Conservation (phyloP, 2,113 vertebrate species). For the Prietella phreatophila region DNA sequence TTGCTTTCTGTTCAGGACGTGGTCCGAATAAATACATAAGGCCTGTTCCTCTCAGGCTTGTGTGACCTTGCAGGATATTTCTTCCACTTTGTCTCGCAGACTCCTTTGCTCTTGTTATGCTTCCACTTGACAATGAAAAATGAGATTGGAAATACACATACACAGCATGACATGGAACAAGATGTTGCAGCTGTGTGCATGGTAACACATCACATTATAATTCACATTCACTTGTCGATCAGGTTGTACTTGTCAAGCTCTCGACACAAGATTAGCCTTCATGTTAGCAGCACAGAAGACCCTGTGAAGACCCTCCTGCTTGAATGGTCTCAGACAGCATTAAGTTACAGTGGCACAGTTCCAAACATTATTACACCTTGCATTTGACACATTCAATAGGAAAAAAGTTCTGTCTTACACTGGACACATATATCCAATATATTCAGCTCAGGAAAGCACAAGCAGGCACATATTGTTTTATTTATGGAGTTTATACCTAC, state of each 20-base stretch:
- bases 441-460: slow-evolving; percentile 16
- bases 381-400: neutral
- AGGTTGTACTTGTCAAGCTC: slow-evolving; percentile 23
- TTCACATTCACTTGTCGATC: slow-evolving; percentile 40
- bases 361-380: neutral
- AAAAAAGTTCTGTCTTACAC: slow-evolving; percentile 5
- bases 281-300: neutral
- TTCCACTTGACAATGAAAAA: slow-evolving; percentile 39
- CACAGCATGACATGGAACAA: slow-evolving; percentile 24
- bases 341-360: slow-evolving; percentile 20
- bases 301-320: slow-evolving; percentile 12
- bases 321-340: neutral
- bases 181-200: slow-evolving; percentile 22
- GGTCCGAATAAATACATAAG: slow-evolving; percentile 61
- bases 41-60: slow-evolving; percentile 46
- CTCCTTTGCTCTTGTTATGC: slow-evolving; percentile 37
- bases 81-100: slow-evolving; percentile 44
- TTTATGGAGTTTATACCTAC: slow-evolving; percentile 42
- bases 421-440: neutral
- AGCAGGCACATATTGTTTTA: slow-evolving; percentile 33
- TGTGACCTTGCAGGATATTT: slow-evolving; percentile 62
- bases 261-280: slow-evolving; percentile 33
- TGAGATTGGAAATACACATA: slow-evolving; percentile 22
- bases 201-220: slow-evolving; percentile 18
- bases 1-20: slow-evolving; percentile 64